Evolutionary conservation across 1,140 invertebrate species (phyloP), one percentile per base, ranked within the genome.

Genomic region (Bombus superbus): DNA sequence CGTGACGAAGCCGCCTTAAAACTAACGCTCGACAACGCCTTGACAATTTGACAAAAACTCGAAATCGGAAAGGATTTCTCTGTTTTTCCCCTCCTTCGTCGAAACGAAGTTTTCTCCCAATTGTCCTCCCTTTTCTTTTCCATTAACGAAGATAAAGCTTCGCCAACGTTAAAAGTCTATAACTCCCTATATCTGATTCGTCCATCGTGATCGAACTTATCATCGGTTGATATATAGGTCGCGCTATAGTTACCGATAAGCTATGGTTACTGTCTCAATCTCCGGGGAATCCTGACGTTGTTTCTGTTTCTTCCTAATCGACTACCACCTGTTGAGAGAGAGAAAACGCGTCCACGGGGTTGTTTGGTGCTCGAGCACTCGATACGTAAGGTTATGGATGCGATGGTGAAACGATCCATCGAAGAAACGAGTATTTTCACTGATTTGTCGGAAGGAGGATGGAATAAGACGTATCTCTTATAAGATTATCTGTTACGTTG

Each of bases 291-390:
- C 42, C 44, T 42, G 11, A 28, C 9, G 59, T n/a, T 44, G 38
- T 28, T 38, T 86, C 74, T 75, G 40, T 83, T 79, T 42, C 57
- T 5, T 69, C 72, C 44, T 57, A 64, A 32, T 40, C 25, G 75
- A 72, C 38, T 79, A 53, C 88, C 89, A 90, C 89, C 89, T 90
- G 89, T 90, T 90, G 89, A 89, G 81, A 87, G 38, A 25, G 80
- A 53, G 85, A 89, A 87, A 90, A 85, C 85, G 85, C 53, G 74
- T 81, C 76, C 78, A 72, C 42, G 66, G 40, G 83, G 57, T 38
- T 77, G 28, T 81, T 77, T 62, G 87, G n/a, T 72, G 40, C 74
- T 79, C 53, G 53, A 78, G 62, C 53, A 71, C 66, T 62, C 32
- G 28, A 68, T 82, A 66, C 15, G n/a, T 32, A 59, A 88, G 64